Conservation (phyloP, 1,140 invertebrate species). For the Drosophila nasuta region DNA sequence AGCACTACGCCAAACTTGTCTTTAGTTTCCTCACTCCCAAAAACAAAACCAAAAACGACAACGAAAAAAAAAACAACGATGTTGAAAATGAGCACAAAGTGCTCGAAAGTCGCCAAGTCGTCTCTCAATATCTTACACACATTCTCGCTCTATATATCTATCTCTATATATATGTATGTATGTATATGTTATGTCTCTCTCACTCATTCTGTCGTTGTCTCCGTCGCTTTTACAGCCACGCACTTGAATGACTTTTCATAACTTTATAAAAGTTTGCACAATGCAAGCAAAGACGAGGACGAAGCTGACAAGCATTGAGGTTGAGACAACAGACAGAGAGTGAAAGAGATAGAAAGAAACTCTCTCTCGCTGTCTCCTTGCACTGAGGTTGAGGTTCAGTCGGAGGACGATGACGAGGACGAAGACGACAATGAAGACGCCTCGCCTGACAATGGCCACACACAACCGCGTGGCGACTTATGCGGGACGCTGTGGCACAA, state of each 20-base stretch:
- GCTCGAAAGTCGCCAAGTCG: conserved; percentile 74
- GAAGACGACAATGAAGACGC: conserved; percentile 63
- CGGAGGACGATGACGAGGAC: background rate
- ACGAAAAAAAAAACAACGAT: conserved; percentile 16
- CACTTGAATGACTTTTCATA: conserved; percentile 82
- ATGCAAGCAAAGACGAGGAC: conserved; percentile 36
- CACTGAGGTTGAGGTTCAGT: conserved; percentile 19
- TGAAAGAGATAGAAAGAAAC: background rate
- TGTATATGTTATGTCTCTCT: conserved; percentile 1
- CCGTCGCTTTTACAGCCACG: conserved; percentile 39
- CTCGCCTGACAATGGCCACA: conserved; percentile 71
- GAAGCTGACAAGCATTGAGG: conserved; percentile 19
- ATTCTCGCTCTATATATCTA: conserved; percentile 8
- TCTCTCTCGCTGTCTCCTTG: background rate
- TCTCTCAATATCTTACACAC: conserved; percentile 30
- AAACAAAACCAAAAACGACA: background rate
- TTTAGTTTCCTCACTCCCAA: conserved; percentile 35
- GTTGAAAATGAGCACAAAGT: conserved; percentile 75
- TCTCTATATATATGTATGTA: background rate
- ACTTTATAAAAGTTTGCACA: conserved; percentile 78
- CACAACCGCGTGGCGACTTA: conserved; percentile 59
- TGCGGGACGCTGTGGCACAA: conserved; percentile 5
- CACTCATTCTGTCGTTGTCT: conserved; percentile 10
- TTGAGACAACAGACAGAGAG: conserved; percentile 9
- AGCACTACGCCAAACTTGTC: conserved; percentile 22